These are phyloP conservation scores for Fratercula arctica DNA, from an alignment of 2,797 vertebrate species.

Conservation along the genomic window DNA sequence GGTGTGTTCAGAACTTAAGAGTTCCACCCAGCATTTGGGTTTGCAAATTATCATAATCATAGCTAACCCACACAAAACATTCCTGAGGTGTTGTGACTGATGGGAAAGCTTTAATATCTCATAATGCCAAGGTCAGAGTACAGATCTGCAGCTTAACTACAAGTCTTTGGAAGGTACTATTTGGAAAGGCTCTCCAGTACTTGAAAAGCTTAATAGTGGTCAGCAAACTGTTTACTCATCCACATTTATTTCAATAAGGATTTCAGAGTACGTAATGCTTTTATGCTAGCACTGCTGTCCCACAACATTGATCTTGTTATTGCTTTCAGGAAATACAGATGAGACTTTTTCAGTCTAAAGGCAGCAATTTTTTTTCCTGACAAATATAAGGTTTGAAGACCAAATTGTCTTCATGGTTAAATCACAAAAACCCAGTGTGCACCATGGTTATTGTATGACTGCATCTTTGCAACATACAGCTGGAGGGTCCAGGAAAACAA, in stretches of 20 bases:
- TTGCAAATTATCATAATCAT: neutral
- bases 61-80: neutral
- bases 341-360: neutral
- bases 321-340: neutral
- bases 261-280: neutral
- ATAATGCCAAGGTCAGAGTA: neutral
- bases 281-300: neutral
- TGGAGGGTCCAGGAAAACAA: neutral
- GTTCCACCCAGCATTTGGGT: neutral
- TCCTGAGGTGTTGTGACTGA: neutral
- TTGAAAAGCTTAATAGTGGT: neutral
- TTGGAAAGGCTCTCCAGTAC: neutral
- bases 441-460: neutral
- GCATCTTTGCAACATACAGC: neutral
- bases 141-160: neutral
- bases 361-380: neutral
- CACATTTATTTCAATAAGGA: neutral
- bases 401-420: neutral
- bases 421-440: neutral
- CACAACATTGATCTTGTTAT: neutral
- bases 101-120: neutral
- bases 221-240: neutral
- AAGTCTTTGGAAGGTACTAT: neutral
- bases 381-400: neutral
- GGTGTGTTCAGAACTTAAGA: neutral